Evolutionary conservation across 2,797 vertebrate genomes (phyloP), one percentile per base, ranked within the genome.

Genomic region (Enteromius viviparus): DNA sequence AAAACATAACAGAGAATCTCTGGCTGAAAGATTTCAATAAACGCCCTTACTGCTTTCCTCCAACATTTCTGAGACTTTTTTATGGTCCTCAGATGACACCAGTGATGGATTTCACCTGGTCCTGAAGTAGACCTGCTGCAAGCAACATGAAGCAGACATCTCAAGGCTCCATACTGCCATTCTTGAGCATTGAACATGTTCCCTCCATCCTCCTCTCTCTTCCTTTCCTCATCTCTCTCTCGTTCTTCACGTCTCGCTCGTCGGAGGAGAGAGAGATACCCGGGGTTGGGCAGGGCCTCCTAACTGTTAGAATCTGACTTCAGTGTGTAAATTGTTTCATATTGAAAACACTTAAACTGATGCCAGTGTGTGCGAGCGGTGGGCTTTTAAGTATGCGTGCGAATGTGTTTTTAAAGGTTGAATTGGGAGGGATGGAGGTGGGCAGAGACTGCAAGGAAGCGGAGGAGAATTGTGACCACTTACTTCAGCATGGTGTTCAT

Each of bases 221-320:
- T 66, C 77, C 40, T 91, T 90, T 69, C 60, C 58, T 23, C 80
- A 86, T 85, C 87, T 90, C 89, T 87, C 85, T 90, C 88, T 84
- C 81, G 89, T 91, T 89, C 88, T 85, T 78, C 87, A 79, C n/a
- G 49, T 86, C 80, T 83, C 71, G 26, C 65, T 55, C 26, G 81
- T 86, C 88, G 1, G 84, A 89, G 76, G 23, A 90, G 91, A 91
- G 91, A 89, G 89, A 90, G 87, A 90, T 89, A 78, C 87, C 88
- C 88, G 91, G 93, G 85, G 53, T 81, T 80, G 82, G 34, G 66
- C 77, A 42, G 76, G 82, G 93, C 92, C 93, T 93, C 93, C 93
- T 94, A 94, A 94, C 93, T 94, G 95, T 95, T 95, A 94, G 95
- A 95, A 95, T 95, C 95, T 95, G 95, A 95, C 94, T 94, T 94